These are phyloP conservation scores for Spicauda simplicius DNA, from an alignment of 2,888 invertebrate species.

Conservation along the genomic window DNA sequence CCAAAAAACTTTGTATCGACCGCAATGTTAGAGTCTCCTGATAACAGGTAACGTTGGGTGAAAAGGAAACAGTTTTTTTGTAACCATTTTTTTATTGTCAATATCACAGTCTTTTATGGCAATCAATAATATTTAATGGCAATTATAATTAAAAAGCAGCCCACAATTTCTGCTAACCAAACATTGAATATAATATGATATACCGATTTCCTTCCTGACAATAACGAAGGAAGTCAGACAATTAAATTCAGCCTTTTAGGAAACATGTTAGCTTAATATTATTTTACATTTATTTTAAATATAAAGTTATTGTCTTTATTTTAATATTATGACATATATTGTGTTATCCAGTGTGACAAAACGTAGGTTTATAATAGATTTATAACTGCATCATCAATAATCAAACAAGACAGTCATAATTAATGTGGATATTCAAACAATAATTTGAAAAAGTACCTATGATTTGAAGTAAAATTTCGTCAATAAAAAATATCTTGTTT, in stretches of 20 bases:
- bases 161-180: constrained; percentile 61
- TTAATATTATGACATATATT: constrained; percentile 8
- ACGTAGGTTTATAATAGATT: constrained; percentile 4
- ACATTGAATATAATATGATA: constrained; percentile 36
- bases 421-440: neutral
- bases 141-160: constrained; percentile 58
- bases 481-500: constrained; percentile 7
- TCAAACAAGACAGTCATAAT: neutral
- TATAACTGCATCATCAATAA: neutral
- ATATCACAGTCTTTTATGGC: constrained; percentile 66
- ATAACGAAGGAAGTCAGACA: constrained; percentile 46
- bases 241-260: constrained; percentile 6
- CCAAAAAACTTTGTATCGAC: neutral
- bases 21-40: constrained; percentile 13
- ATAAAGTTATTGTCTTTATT: constrained; percentile 3
- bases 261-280: constrained; percentile 24
- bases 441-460: neutral
- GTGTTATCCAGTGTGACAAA: constrained; percentile 5
- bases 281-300: constrained; percentile 29
- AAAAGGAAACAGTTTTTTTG: constrained; percentile 80
- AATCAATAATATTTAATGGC: constrained; percentile 47
- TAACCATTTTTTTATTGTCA: constrained; percentile 75
- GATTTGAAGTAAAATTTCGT: constrained; percentile 16
- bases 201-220: constrained; percentile 52
- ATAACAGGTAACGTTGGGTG: constrained; percentile 65